phyloP scores from a whole-genome alignment of 2,888 invertebrate species.

The Oligia fasciuncula region DNA sequence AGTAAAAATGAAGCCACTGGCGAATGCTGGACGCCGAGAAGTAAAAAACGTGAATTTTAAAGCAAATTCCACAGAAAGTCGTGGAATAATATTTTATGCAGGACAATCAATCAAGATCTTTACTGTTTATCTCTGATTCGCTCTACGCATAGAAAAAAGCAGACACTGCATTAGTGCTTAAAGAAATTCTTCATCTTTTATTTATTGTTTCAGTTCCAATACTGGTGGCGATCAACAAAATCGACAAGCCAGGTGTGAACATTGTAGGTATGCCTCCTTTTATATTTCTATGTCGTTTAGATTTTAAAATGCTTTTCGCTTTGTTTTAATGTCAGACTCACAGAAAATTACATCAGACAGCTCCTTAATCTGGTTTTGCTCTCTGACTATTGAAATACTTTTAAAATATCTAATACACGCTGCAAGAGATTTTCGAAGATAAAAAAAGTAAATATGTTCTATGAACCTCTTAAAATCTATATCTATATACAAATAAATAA shows the following conservation, averaged over 20 bases:
- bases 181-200: background rate
- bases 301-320: background rate
- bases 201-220: constrained; percentile 94
- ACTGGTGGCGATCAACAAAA: constrained; percentile 99
- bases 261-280: constrained; percentile 92
- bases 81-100: background rate
- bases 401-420: background rate
- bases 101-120: background rate
- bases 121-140: background rate
- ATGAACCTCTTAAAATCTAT: no score
- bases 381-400: background rate
- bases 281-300: constrained; percentile 47
- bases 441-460: no score
- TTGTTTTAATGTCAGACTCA: background rate
- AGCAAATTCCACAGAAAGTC: background rate
- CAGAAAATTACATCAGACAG: background rate
- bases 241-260: constrained; percentile 97
- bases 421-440: background rate
- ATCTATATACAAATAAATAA: no score
- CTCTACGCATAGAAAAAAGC: background rate
- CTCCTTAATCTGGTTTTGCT: background rate
- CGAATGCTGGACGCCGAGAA: background rate
- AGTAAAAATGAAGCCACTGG: background rate
- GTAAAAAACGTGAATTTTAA: constrained; percentile 2
- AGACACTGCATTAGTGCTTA: background rate